Conservation (phyloP, 2,113 vertebrate species). For the Scalopus aquaticus region DNA sequence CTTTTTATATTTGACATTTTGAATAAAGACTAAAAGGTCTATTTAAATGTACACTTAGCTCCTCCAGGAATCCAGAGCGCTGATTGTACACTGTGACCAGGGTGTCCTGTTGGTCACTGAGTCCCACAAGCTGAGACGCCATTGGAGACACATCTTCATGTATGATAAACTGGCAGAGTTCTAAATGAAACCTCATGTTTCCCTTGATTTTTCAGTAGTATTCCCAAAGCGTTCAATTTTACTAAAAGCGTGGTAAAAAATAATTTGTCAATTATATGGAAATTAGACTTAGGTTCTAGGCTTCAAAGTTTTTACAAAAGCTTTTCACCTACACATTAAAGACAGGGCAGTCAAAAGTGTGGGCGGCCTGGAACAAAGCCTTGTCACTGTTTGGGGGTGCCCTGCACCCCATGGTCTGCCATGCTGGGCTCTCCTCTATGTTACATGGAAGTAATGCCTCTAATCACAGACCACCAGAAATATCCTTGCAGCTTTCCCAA, state of each 20-base stretch:
- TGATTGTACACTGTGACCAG: not conserved
- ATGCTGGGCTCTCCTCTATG: not conserved
- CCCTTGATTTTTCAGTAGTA: not conserved
- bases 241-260: not conserved
- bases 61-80: not conserved
- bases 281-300: not conserved
- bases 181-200: not conserved
- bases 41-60: not conserved
- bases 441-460: not conserved
- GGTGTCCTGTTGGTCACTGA: not conserved
- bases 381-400: not conserved
- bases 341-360: not conserved
- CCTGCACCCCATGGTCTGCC: not conserved
- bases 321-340: not conserved
- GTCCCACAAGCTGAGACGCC: not conserved
- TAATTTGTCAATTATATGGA: not conserved
- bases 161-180: not conserved
- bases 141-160: not conserved
- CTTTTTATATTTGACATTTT: not conserved
- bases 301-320: not conserved
- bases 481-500: not conserved
- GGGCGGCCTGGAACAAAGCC: not conserved
- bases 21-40: not conserved
- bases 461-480: not conserved
- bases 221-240: not conserved